Evolutionary conservation across 2,113 vertebrate genomes (phyloP).

Genomic region (Otis tarda): DNA sequence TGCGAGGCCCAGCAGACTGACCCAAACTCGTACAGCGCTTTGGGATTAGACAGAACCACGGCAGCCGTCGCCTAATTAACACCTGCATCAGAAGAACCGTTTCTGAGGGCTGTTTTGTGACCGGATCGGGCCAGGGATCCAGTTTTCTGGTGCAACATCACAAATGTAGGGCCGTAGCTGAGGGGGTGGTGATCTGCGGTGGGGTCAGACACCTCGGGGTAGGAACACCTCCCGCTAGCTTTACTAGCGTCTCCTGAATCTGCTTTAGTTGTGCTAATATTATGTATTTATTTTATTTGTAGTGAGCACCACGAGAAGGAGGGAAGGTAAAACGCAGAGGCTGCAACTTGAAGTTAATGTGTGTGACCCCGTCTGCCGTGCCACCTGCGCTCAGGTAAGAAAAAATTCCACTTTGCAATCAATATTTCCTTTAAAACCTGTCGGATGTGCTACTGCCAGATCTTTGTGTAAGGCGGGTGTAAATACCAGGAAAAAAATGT

Average conservation of each 20-base stretch:
- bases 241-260: not conserved
- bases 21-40: accelerated
- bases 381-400: not conserved
- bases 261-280: not conserved
- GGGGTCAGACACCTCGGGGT: not conserved
- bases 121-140: not conserved
- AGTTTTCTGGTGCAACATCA: not conserved
- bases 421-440: not conserved
- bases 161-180: not conserved
- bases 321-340: not conserved
- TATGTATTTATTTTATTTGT: not conserved
- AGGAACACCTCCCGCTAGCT: not conserved
- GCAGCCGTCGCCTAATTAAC: not conserved
- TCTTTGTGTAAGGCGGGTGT: not conserved
- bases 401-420: not conserved
- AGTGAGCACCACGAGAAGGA: not conserved
- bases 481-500: not conserved
- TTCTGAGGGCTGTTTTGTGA: not conserved
- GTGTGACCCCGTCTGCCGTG: not conserved
- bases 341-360: not conserved
- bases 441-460: not conserved
- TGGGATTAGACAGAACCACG: not conserved
- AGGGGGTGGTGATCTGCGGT: not conserved
- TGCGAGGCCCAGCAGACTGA: not conserved
- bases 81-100: not conserved